Evolutionary conservation across 2,888 invertebrate genomes (phyloP), one percentile per base, ranked within the genome.

Genomic region (Drosophila peninsularis): DNA sequence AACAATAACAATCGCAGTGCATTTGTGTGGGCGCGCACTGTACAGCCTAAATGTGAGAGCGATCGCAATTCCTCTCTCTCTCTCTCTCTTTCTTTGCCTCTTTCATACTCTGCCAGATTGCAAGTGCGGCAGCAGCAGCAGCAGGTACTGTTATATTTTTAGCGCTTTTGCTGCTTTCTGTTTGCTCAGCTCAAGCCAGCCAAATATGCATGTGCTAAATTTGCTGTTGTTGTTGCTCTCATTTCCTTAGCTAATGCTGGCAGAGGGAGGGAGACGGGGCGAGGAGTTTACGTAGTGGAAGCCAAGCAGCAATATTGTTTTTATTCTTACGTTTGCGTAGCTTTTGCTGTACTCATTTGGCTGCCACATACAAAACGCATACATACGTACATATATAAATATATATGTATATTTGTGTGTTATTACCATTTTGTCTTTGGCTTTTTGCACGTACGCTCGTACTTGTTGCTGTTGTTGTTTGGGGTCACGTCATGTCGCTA

Each of bases 401-500:
- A 41, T 19, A 37, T 17, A 36, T 13, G 19, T 13, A 13, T 37
- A 32, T 63, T 13, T 52, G 24, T 56, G 1, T 64, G 63, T 52
- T 73, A 72, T 77, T 80, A 66, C 61, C 63, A 76, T 74, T 69
- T 68, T 84, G 75, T 85, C 55, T 66, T 75, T 77, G 61, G 55
- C 54, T 53, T 87, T 87, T 87, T 81, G 84, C 87, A 84, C 84
- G 84, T 84, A 82, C 84, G 82, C 75, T 87, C 71, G 75, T 71
- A 83, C 83, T 83, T 83, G 88, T 87, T 83, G 83, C 83, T 84
- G 82, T 82, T 82, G 87, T 83, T 82, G 82, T 81, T 84, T 84
- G 85, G 73, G 87, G 87, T 83, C 84, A 84, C 79, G 88, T 87
- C 82, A 84, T 79, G 64, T 68, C 53, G 60, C 34, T 57, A 24